Evolutionary conservation across 53 echinoderm and acorn worm species (phyloP).

Genomic region (Pentamera pediparva): DNA sequence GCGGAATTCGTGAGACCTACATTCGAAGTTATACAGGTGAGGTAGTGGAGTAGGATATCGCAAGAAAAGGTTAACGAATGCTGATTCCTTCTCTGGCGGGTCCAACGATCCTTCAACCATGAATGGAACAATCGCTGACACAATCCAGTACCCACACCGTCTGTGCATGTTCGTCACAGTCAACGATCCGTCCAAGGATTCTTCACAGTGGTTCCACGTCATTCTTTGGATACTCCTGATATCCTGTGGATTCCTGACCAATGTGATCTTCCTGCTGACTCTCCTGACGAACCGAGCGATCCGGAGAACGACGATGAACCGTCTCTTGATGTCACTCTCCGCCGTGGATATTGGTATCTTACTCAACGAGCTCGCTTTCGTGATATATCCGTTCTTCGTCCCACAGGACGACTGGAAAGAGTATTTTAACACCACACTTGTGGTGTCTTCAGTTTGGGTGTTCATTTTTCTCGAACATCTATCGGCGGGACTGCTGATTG

Average conservation of each 20-base stretch:
- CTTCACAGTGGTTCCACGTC: neutral
- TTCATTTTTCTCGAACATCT: neutral
- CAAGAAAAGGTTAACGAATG: too few relatives aligned
- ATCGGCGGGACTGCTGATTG: neutral
- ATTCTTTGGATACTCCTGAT: neutral
- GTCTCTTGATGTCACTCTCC: neutral
- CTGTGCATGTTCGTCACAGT: conserved; percentile 7
- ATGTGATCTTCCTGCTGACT: conserved; percentile 5
- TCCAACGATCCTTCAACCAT: too few relatives aligned
- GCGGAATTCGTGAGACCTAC: too few relatives aligned
- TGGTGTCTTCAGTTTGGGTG: conserved; percentile 9
- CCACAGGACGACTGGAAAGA: neutral
- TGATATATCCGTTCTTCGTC: neutral
- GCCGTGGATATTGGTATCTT: neutral
- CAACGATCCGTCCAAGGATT: neutral
- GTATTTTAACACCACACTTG: neutral
- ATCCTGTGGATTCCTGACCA: neutral
- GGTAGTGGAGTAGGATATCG: too few relatives aligned
- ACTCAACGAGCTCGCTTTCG: conserved; percentile 3
- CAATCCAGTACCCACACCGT: conserved; percentile 15
- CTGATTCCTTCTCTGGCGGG: too few relatives aligned
- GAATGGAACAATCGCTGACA: neutral
- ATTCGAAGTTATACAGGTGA: too few relatives aligned
- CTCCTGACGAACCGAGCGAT: neutral
- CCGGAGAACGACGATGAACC: conserved; percentile 1